phyloP scores from a whole-genome alignment of 1,140 invertebrate species.

The Micrasema minimum region DNA sequence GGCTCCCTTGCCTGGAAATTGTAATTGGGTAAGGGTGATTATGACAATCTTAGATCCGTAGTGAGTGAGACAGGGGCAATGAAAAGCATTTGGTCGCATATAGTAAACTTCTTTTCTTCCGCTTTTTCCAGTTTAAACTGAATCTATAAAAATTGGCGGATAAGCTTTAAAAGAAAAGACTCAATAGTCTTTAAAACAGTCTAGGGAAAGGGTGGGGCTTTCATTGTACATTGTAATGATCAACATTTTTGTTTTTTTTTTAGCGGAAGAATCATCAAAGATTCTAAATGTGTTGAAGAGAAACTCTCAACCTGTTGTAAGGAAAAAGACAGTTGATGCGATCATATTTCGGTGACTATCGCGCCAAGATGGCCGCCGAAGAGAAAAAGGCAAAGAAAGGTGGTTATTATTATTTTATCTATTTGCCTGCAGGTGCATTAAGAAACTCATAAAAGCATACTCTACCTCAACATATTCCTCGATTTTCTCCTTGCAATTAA shows the following conservation, averaged over 20 bases:
- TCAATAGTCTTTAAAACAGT: too few species aligned
- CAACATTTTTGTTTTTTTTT: conserved; percentile 49
- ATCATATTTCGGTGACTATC: conserved; percentile 77
- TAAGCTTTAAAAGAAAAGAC: too few species aligned
- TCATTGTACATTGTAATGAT: too few species aligned
- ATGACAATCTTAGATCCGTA: not conserved
- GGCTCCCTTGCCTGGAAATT: not conserved
- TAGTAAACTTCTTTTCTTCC: not conserved
- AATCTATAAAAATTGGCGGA: not conserved
- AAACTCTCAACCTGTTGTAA: conserved; percentile 72
- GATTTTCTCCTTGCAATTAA: not conserved
- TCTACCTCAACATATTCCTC: too few species aligned
- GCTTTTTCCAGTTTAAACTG: not conserved
- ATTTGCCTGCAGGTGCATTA: too few species aligned
- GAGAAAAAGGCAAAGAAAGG: conserved; percentile 72
- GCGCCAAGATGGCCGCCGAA: conserved; percentile 78
- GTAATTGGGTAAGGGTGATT: not conserved
- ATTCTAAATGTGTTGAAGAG: conserved; percentile 75
- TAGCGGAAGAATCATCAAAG: conserved; percentile 72
- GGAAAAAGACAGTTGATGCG: conserved; percentile 80
- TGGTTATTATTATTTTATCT: conserved; percentile 29
- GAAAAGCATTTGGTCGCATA: not conserved
- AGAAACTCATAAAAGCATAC: too few species aligned
- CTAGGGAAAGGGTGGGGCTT: too few species aligned
- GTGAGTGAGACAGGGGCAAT: not conserved